Base-by-base conservation (phyloP, 2,797 vertebrate species). In the Hozukius guyotensis region DNA sequence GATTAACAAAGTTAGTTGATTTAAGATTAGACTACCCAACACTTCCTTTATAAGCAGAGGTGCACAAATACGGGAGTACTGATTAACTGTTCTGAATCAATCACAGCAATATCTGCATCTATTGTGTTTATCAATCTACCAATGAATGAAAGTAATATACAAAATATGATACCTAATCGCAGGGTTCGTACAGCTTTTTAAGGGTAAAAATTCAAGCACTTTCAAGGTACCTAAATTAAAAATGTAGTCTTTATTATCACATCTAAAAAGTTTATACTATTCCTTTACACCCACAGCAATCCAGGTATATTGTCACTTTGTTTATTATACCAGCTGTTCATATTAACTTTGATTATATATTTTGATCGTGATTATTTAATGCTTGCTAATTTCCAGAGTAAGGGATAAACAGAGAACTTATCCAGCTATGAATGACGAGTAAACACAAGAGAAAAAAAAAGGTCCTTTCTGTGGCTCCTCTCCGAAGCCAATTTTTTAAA, bases 401-500 rank as follows among this genome's bases (percentile, higher is more conserved):
- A 42, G 38, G 38, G 0, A 42, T 42, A 0, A 42, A 42, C 38
- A 42, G 38, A 42, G 6, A 0, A 42, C 2, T 3, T 42, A 42
- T 42, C 2, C 16, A 42, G 38, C 14, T 42, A 42, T 16, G 38
- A 16, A 42, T 42, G 38, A 42, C 38, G 14, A 42, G 38, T 42
- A 0, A 42, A 42, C 38, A 0, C 38, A 16, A 42, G 29, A 29
- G 12, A 14, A 38, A 14, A 42, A 36, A 42, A 16, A 16, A 42
- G 38, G 14, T 16, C 38, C 38, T 42, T 42, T 42, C 38, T 7
- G 38, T 16, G 0, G 0, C 38, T 42, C 38, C 38, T 16, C 14
- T 42, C 38, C 2, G 38, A 16, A 42, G 38, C 38, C 14, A 42
- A 42, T 42, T 42, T 42, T 42, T 42, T 16, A 0, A 7, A 42